phyloP scores from a whole-genome alignment of 2,888 invertebrate genomes.

The Kryphioiulus occultus region DNA sequence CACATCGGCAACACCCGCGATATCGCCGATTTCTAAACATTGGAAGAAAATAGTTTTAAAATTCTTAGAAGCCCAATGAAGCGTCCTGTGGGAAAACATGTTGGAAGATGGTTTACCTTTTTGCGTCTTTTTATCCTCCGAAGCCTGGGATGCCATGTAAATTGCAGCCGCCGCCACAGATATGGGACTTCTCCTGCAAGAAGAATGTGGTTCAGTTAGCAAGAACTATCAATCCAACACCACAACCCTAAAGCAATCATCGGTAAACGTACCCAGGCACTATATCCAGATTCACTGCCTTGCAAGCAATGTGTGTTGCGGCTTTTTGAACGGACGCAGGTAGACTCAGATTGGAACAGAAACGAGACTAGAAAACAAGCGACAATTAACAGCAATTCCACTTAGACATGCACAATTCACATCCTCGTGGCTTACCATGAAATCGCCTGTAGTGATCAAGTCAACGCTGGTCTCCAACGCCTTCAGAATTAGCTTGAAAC shows the following conservation, averaged over 20 bases:
- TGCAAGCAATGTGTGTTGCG: slow-evolving; percentile 95
- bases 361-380: slow-evolving; percentile 66
- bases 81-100: background rate
- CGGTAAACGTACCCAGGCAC: slow-evolving; percentile 77
- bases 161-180: slow-evolving; percentile 99
- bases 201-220: too few species aligned
- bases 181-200: slow-evolving; percentile 83
- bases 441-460: slow-evolving; percentile 97
- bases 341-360: slow-evolving; percentile 89
- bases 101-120: slow-evolving; percentile 67
- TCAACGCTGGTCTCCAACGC: slow-evolving; percentile 96
- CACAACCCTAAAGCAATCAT: background rate
- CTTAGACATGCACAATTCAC: background rate
- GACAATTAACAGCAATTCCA: background rate
- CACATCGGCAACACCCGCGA: slow-evolving; percentile 97
- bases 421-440: slow-evolving; percentile 80
- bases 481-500: slow-evolving; percentile 96
- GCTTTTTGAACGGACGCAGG: slow-evolving; percentile 88
- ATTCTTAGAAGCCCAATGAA: background rate
- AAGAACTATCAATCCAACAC: too few species aligned
- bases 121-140: slow-evolving; percentile 90
- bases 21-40: slow-evolving; percentile 88
- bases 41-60: slow-evolving; percentile 28
- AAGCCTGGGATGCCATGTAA: slow-evolving; percentile 99
- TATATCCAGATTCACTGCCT: slow-evolving; percentile 95